Conservation (phyloP, 2,113 vertebrate genomes). For the Cavia aperea region DNA sequence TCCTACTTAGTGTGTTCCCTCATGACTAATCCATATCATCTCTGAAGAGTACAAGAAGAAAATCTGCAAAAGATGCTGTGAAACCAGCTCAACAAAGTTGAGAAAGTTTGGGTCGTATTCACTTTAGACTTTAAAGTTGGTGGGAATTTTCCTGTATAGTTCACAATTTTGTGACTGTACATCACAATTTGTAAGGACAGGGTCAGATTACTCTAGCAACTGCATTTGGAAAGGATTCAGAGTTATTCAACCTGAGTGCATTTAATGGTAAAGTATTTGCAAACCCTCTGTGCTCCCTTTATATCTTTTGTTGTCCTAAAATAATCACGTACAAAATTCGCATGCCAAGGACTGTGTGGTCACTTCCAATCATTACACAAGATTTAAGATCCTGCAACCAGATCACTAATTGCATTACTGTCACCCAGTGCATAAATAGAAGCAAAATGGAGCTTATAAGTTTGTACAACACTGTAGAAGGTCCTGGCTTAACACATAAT, state of each 20-base stretch:
- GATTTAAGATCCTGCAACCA: too few relatives aligned
- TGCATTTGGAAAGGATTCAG: background rate
- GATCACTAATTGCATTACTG: background rate
- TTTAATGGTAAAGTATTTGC: background rate
- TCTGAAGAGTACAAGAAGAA: background rate
- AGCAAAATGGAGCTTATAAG: background rate
- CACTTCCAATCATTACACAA: background rate
- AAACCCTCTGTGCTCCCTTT: rapidly evolving
- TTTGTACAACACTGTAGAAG: background rate
- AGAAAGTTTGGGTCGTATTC: background rate
- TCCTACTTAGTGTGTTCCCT: background rate
- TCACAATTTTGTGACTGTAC: background rate
- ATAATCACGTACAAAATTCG: background rate
- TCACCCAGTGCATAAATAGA: background rate
- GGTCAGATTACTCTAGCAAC: background rate
- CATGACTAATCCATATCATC: background rate
- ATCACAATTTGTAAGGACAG: background rate
- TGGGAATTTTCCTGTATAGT: background rate
- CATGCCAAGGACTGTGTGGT: rapidly evolving
- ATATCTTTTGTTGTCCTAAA: background rate
- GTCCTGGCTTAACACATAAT: background rate
- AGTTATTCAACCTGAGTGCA: background rate
- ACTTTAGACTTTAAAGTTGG: background rate
- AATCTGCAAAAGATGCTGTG: background rate
- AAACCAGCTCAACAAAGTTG: background rate